Base-by-base conservation (phyloP, 2,888 invertebrate species). In the Scrobipalpa atriplicella region DNA sequence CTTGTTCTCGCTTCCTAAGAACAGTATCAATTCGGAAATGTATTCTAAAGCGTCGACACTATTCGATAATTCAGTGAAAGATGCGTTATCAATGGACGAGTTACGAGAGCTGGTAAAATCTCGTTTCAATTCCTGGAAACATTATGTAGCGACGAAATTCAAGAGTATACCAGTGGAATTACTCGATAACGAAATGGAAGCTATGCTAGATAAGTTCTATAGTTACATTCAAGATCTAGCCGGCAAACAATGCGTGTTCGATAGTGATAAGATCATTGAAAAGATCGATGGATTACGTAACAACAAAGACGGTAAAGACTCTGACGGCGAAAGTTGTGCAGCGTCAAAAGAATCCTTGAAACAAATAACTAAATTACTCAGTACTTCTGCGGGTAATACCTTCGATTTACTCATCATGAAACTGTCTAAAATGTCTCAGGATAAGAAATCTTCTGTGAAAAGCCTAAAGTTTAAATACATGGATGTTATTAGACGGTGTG, bases 321-420 rank as follows among this genome's bases (percentile, higher is more conserved):
- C 78, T 0, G 82, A 86, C 2, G 77, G 69, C 6, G 87, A 84
- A 0, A 76, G 75, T 0, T 83, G 83, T 61, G 72, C 79, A 0
- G 80, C 81, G 0, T 83, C 86, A 0, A 84, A 82, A 29, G 90
- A 90, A 56, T 82, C 86, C 0, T 70, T 87, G 1, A 85, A 84
- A 68, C 88, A 88, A 52, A 86, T 88, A 3, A 82, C 83, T 0
- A 87, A 86, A 66, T 43, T 88, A 11, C 65, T 90, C 0, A 86
- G 84, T 19, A 83, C 85, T 0, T 85, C 87, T 0, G 84, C 86
- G 0, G 87, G 89, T 0, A 87, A 86, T 21, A 89, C 90, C 0
- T 78, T 92, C 71, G 92, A 92, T 70, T 70, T 89, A 8, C 73
- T 92, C 0, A 81, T 92, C 6, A 90, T 90, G 86, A 89, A 89